Evolutionary conservation across 1,140 invertebrate species (phyloP).

Genomic region (Tetramorium alpestre): DNA sequence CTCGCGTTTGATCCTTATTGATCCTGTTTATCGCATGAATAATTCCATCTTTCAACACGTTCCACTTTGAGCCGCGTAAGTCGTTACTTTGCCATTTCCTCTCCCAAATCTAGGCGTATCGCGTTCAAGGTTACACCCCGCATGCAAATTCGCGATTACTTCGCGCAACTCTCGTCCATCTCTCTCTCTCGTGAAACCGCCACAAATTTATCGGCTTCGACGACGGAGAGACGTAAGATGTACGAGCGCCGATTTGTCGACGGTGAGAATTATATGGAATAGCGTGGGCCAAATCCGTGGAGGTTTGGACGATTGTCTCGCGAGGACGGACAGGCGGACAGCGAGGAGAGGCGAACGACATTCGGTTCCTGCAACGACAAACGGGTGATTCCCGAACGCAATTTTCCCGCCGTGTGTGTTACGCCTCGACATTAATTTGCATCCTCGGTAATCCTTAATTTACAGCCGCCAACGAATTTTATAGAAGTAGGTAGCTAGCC

Average conservation of each 20-base stretch:
- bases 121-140: conserved; percentile 53
- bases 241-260: conserved; percentile 51
- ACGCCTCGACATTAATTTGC: conserved; percentile 71
- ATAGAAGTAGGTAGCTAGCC: conserved; percentile 38
- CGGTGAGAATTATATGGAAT: conserved; percentile 38
- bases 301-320: conserved; percentile 63
- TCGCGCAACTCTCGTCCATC: conserved; percentile 47
- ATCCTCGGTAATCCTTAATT: conserved; percentile 75
- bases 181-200: not conserved
- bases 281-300: conserved; percentile 40
- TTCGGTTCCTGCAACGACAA: conserved; percentile 40
- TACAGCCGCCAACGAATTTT: conserved; percentile 69
- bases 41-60: conserved; percentile 21
- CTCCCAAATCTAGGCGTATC: conserved; percentile 39
- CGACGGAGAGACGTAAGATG: conserved; percentile 12
- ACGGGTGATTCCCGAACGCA: conserved; percentile 60
- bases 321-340: not conserved
- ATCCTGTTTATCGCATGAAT: not conserved
- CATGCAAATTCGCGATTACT: conserved; percentile 57
- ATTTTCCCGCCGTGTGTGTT: conserved; percentile 7
- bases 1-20: not conserved
- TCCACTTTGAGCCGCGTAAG: not conserved
- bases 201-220: conserved; percentile 33
- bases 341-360: conserved; percentile 13
- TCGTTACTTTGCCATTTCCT: conserved; percentile 34